These are phyloP conservation scores for Odobenus rosmarus DNA, from an alignment of 2,113 vertebrate species.

Conservation along the genomic window DNA sequence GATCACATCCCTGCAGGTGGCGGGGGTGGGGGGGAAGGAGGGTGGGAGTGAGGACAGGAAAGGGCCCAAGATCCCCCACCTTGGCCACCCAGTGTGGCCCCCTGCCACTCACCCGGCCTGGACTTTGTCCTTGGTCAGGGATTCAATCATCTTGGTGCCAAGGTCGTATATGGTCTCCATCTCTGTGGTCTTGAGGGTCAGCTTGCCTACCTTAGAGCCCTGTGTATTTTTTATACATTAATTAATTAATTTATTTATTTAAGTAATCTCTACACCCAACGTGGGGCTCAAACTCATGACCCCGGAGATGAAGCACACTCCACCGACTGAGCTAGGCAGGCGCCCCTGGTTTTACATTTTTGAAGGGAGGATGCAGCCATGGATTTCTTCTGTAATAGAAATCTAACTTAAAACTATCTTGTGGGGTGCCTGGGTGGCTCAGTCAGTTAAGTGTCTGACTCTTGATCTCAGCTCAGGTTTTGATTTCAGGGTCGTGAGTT, in stretches of 20 bases:
- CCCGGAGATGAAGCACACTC: too few relatives aligned
- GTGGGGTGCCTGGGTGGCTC: neutral
- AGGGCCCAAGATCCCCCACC: rapidly evolving
- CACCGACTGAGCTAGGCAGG: too few relatives aligned
- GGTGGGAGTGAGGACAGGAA: neutral
- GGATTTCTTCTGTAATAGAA: too few relatives aligned
- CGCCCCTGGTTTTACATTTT: too few relatives aligned
- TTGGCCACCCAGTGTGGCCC: rapidly evolving
- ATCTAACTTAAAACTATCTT: too few relatives aligned
- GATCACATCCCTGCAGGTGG: slow-evolving; percentile 91
- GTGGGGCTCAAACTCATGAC: too few relatives aligned
- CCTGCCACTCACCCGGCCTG: slow-evolving; percentile 91
- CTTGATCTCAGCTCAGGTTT: neutral
- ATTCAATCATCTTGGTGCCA: slow-evolving; percentile 98
- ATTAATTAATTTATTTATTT: neutral
- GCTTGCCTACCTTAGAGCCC: slow-evolving; percentile 96
- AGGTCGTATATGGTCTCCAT: slow-evolving; percentile 98
- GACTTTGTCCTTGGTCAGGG: slow-evolving; percentile 95
- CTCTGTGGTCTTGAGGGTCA: slow-evolving; percentile 96
- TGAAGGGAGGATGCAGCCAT: too few relatives aligned
- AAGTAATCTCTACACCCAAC: neutral
- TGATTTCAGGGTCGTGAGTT: neutral
- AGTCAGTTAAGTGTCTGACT: neutral
- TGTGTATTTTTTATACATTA: slow-evolving; percentile 58
- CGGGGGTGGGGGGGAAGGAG: neutral